Base-by-base conservation (phyloP, 2,113 vertebrate species). In the Ceuthmochares aereus region DNA sequence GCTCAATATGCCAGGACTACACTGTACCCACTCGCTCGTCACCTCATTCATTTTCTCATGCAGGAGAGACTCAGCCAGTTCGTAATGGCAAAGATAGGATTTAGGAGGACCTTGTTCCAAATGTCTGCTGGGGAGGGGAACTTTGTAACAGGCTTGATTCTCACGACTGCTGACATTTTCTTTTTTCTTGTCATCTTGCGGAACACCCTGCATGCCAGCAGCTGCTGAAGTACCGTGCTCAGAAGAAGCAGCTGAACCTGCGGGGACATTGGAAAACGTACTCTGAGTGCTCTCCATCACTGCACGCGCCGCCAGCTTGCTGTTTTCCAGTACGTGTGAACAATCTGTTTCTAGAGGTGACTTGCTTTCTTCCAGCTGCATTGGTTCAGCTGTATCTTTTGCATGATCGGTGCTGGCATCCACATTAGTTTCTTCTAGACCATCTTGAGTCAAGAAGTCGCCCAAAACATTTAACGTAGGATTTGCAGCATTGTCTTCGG, bases 21-120 rank as follows among this genome's bases (percentile, higher is more conserved):
- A 98, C 70, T 96, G 96, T 54, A 98, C 95, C 97, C 97, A 98
- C 42, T 98, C 98, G 0, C 87, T 64, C 2, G 94, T 52, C 26
- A 95, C 56, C 55, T 96, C 96, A 2, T 91, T 96, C 32, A 91
- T 79, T 43, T 97, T 98, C 30, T 96, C 97, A 9, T 83, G 98
- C 2, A 94, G 95, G 14, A 96, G 73, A 20, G 96, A 62, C 40
- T 98, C 96, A 0, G 97, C 77, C 83, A 98, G 17, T 37, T 98
- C 97, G 4, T 97, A 97, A 70, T 93, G 98, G 76, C 97, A 97
- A 60, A 98, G 75, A 21, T 94, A 97, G 12, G 97, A 89, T 54
- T 97, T 98, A 14, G 95, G 93, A 23, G 88, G 95, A 63, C 91
- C 32, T 45, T 91, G 98, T 58, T 96, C 97, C 56, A 93, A 63